Evolutionary conservation across 2,888 invertebrate genomes (phyloP), one percentile per base, ranked within the genome.

Genomic region (Mycalesis mineus): DNA sequence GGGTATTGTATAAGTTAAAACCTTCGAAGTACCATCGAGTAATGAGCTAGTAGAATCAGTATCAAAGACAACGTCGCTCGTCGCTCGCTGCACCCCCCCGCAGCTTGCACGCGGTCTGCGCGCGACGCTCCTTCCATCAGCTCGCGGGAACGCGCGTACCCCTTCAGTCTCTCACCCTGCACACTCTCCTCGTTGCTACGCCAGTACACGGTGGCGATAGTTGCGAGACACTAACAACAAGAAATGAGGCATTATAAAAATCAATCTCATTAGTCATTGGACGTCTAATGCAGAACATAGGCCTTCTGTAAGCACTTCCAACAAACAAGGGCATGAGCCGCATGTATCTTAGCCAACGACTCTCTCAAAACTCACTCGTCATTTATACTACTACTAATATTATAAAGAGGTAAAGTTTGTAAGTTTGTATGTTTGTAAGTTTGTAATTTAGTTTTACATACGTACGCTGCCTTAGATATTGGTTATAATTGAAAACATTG

Each of bases 111-210:
- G 63, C 94, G 88, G 80, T 95, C 94, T 2, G 94, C 94, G 61
- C 95, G 91, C 65, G 95, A 95, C 3, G 77, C 73, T 54, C 93
- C 91, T 60, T 92, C 91, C 7, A 91, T 92, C 56, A 94, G 93
- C 76, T 95, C 95, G 58, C 95, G 91, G 65, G 95, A 95, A 77
- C 95, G 94, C 47, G 94, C 94, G 65, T 95, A 94, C 52, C 94
- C 94, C 74, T 93, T 93, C 72, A 93, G 92, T 70, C 93, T 91
- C 69, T 93, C 92, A 36, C 95, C 94, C 80, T 95, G 95, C 51
- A 96, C 95, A 73, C 95, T 96, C 79, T 96, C 95, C 80, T 96
- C 96, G 84, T 96, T 96, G 79, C 94, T 95, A 69, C 94, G 92
- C 94, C 95, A 95, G 84, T 96, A 96, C 44, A 96, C 93, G 37